Conservation (phyloP, 2,797 vertebrate species). For the Leucoraja ocellata region DNA sequence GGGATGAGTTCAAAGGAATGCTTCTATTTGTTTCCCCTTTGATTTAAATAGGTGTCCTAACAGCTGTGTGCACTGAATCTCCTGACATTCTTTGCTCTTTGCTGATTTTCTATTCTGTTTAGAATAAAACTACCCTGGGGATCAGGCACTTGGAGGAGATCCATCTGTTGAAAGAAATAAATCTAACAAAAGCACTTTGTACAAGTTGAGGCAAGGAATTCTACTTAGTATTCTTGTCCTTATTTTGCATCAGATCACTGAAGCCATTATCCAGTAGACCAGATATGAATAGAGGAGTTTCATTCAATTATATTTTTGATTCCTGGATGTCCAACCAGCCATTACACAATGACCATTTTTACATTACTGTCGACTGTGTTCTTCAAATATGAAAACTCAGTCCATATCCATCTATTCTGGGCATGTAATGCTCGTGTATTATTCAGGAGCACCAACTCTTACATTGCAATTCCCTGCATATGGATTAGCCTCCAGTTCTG, state of each 20-base stretch:
- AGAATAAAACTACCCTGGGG: background rate
- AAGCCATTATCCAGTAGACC: background rate
- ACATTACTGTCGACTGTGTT: background rate
- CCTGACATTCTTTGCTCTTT: background rate
- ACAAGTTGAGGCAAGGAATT: background rate
- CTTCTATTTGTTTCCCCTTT: background rate
- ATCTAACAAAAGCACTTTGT: background rate
- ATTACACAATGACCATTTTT: background rate
- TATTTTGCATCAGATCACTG: background rate
- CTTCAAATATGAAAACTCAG: constrained; percentile 3
- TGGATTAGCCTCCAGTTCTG: constrained; percentile 5
- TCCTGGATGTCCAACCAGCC: background rate
- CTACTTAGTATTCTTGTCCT: background rate
- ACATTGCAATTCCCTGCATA: background rate
- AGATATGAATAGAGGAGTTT: constrained; percentile 11
- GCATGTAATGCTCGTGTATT: constrained; percentile 20
- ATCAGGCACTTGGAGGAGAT: background rate
- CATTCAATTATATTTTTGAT: background rate
- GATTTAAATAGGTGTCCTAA: background rate
- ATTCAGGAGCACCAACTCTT: background rate
- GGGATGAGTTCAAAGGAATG: background rate
- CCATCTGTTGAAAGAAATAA: background rate
- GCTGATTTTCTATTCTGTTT: background rate
- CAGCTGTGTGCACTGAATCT: background rate
- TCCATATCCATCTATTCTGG: background rate